Evolutionary conservation across 2,113 vertebrate genomes (phyloP).

Genomic region (Pristiophorus japonicus): DNA sequence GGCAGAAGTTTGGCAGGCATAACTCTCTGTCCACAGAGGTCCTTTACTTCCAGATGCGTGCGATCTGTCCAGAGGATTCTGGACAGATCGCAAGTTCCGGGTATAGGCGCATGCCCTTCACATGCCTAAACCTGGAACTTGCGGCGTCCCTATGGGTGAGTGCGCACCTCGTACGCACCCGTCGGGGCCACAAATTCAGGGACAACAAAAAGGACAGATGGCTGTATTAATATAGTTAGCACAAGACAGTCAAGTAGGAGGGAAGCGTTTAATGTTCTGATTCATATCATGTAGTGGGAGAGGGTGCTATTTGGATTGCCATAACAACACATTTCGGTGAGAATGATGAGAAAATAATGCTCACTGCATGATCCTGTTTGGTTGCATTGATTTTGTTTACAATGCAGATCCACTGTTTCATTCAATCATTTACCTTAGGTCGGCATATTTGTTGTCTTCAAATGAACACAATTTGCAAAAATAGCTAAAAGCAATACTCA

Average conservation of each 20-base stretch:
- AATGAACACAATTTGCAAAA: not conserved
- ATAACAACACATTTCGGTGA: not conserved
- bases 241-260: no score
- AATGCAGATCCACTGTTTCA: not conserved
- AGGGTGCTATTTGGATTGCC: not conserved
- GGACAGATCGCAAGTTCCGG: no score
- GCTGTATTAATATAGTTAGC: not conserved
- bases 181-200: no score
- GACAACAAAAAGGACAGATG: not conserved
- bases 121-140: no score
- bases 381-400: not conserved
- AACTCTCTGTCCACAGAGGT: no score
- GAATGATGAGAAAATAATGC: not conserved
- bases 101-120: no score
- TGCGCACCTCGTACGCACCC: no score
- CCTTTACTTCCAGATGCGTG: no score
- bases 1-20: no score
- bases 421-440: not conserved
- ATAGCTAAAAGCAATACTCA: not conserved
- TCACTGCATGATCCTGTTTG: no score
- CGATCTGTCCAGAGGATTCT: no score
- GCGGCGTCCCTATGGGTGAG: no score
- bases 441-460: not conserved
- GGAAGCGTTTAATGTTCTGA: not conserved
- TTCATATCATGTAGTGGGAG: not conserved